Percentiles rank a stretch among this genome's conserved stretches.
These are phyloP conservation scores for Synanthedon formicaeformis DNA, from an alignment of 2,888 invertebrate species.

Conservation along the genomic window DNA sequence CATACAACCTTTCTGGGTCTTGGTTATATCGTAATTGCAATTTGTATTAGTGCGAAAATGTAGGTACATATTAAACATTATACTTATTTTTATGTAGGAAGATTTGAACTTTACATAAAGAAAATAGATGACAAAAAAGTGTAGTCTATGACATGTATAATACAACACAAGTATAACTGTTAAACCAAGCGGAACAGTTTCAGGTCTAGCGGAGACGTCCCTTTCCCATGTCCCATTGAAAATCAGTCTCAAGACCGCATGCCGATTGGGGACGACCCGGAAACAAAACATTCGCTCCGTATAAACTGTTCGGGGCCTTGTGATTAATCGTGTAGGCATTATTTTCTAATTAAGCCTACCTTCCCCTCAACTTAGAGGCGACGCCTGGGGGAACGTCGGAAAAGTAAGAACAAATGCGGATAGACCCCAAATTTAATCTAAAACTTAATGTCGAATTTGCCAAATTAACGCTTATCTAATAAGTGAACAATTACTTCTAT, in stretches of 20 bases:
- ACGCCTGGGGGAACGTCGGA: constrained; percentile 24
- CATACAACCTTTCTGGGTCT: background rate
- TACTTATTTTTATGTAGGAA: too few relatives aligned
- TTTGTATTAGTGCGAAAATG: too few relatives aligned
- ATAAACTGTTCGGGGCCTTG: constrained; percentile 17
- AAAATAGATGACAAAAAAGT: background rate
- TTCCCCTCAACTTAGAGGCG: constrained; percentile 44
- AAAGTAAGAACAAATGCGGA: constrained; percentile 1
- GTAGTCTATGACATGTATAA: constrained; percentile 42
- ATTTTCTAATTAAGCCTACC: constrained; percentile 67
- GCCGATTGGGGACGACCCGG: constrained; percentile 15
- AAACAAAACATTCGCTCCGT: constrained; percentile 28
- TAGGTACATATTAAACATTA: too few relatives aligned
- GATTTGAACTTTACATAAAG: background rate
- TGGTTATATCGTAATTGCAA: background rate
- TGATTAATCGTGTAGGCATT: constrained; percentile 67
- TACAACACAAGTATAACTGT: constrained; percentile 37
- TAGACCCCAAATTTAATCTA: constrained; percentile 25
- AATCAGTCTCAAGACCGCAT: constrained; percentile 42
- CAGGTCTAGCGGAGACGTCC: constrained; percentile 53
- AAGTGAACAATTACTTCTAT: too few relatives aligned
- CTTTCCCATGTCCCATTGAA: constrained; percentile 45
- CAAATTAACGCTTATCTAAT: constrained; percentile 28
- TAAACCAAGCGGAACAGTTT: constrained; percentile 61
- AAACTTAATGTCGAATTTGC: constrained; percentile 50